Percentiles rank a stretch among this genome's conserved stretches.
Conservation (phyloP, 2,888 invertebrate genomes). For the Thera obeliscata region DNA sequence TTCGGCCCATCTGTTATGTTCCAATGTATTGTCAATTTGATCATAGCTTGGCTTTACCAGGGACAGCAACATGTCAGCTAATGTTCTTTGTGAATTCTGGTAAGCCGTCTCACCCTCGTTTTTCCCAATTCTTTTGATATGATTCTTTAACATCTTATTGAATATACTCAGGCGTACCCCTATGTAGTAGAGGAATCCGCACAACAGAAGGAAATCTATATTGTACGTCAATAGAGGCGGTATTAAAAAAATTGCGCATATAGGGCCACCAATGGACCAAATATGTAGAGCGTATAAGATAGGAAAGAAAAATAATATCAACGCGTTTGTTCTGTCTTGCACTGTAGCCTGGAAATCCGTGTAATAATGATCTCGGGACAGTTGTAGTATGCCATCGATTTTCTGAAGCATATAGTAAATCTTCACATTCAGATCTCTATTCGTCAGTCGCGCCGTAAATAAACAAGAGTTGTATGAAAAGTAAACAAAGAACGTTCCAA, state of each 20-base stretch:
- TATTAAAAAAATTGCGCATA: constrained; percentile 31
- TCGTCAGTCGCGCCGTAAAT: constrained; percentile 42
- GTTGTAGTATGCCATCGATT: constrained; percentile 44
- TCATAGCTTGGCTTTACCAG: constrained; percentile 22
- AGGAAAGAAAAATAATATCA: constrained; percentile 29
- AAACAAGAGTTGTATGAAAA: constrained; percentile 41
- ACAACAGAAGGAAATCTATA: constrained; percentile 45
- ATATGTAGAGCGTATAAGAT: constrained; percentile 38
- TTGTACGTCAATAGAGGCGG: constrained; percentile 35
- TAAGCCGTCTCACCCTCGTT: not conserved
- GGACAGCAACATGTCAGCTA: constrained; percentile 12
- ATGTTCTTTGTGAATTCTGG: constrained; percentile 2
- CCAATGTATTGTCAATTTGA: constrained; percentile 9
- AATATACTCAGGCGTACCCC: constrained; percentile 43
- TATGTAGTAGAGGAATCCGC: constrained; percentile 46
- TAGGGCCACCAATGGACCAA: constrained; percentile 35
- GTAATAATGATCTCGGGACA: constrained; percentile 37
- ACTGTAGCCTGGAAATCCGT: constrained; percentile 39
- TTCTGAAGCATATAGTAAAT: constrained; percentile 47
- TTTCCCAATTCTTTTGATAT: constrained; percentile 1
- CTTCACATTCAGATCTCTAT: constrained; percentile 35
- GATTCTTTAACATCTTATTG: constrained; percentile 41
- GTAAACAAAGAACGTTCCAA: constrained; percentile 37
- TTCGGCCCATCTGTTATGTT: constrained; percentile 35
- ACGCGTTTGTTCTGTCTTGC: not conserved